Evolutionary conservation across 2,797 vertebrate species (phyloP).

Genomic region (Anas georgica): DNA sequence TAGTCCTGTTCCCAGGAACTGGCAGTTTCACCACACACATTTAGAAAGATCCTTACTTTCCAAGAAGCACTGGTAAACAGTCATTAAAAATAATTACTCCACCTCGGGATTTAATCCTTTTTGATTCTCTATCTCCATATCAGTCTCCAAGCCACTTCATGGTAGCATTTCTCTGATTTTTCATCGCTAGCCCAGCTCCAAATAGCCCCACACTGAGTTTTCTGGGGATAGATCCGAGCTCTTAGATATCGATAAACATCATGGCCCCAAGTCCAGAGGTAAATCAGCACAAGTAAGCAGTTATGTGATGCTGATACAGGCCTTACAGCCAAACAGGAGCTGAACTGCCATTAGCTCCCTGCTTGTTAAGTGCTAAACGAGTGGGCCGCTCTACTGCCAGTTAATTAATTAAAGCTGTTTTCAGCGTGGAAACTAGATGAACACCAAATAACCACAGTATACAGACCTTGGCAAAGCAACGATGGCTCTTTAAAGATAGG

Average conservation of each 20-base stretch:
- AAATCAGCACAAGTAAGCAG: neutral
- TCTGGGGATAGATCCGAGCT: neutral
- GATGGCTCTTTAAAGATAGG: neutral
- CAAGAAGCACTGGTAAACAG: slow-evolving; percentile 39
- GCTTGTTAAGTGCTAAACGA: neutral
- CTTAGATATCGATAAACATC: neutral
- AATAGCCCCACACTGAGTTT: neutral
- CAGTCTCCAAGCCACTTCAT: slow-evolving; percentile 8
- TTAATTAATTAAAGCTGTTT: neutral
- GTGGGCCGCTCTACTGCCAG: neutral
- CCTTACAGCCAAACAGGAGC: neutral
- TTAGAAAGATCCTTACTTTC: slow-evolving; percentile 28
- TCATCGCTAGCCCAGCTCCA: neutral
- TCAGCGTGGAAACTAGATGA: neutral
- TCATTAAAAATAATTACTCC: slow-evolving; percentile 58
- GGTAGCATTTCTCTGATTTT: neutral
- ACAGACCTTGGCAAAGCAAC: neutral
- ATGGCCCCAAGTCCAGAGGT: neutral
- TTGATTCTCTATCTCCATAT: slow-evolving; percentile 30
- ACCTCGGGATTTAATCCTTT: slow-evolving; percentile 21
- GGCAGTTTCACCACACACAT: neutral
- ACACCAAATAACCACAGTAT: slow-evolving; percentile 7
- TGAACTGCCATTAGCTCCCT: neutral
- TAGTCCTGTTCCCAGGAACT: neutral
- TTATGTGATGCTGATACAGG: neutral